Evolutionary conservation across 2,888 invertebrate genomes (phyloP).

Genomic region (Trachelus troglodyta): DNA sequence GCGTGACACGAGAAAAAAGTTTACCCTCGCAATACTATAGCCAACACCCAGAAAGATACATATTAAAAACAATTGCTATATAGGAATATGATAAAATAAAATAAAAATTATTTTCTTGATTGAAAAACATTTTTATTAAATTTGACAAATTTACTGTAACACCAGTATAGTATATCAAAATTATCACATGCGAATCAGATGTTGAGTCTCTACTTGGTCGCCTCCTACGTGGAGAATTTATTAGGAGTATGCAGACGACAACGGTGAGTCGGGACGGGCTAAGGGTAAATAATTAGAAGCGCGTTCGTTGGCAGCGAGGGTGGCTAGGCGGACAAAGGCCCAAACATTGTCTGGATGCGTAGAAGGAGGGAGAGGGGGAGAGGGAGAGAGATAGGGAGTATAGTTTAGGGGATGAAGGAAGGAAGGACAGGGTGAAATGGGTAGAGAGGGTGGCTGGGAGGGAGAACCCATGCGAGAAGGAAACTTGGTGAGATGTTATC

Average conservation of each 20-base stretch:
- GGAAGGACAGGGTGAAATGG: slow-evolving; percentile 1
- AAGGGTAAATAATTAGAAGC: slow-evolving; percentile 46
- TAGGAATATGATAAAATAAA: too few species aligned
- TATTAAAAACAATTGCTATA: not conserved
- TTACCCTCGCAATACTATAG: too few species aligned
- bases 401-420: not conserved
- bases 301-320: slow-evolving; percentile 10
- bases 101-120: too few species aligned
- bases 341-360: slow-evolving; percentile 15
- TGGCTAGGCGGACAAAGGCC: slow-evolving; percentile 41
- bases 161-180: not conserved
- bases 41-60: not conserved
- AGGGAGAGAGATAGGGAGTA: slow-evolving; percentile 14
- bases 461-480: slow-evolving; percentile 17
- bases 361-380: slow-evolving; percentile 15
- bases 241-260: slow-evolving; percentile 48
- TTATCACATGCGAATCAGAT: slow-evolving; percentile 18
- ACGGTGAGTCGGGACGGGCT: slow-evolving; percentile 32
- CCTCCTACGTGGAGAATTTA: slow-evolving; percentile 38
- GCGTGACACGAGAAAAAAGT: not conserved
- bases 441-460: slow-evolving; percentile 5
- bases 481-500: slow-evolving; percentile 19
- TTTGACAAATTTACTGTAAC: not conserved
- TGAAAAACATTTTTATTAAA: not conserved
- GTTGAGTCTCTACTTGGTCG: slow-evolving; percentile 13